A percentile compares a stretch with the other conserved stretches of the same genome.
phyloP scores from a whole-genome alignment of 2,113 vertebrate genomes.

The Osmerus mordax region DNA sequence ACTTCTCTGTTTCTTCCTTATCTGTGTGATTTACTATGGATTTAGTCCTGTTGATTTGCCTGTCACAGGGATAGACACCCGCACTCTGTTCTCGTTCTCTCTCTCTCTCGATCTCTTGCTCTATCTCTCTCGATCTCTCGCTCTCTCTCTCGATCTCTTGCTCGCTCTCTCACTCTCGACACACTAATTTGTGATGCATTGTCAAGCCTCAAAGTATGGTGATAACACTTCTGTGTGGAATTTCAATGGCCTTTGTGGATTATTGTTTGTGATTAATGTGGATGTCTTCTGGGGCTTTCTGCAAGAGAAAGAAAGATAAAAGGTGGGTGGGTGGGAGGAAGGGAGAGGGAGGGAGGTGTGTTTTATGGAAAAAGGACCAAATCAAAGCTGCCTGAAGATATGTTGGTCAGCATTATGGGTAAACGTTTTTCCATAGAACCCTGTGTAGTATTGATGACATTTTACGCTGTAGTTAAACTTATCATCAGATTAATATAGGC shows the following conservation, averaged over 20 bases:
- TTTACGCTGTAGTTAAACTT: too few relatives aligned
- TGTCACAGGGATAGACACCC: conserved; percentile 5
- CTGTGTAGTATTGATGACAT: too few relatives aligned
- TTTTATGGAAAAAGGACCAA: too few relatives aligned
- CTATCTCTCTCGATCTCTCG: background rate
- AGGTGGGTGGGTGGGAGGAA: too few relatives aligned
- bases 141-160: background rate
- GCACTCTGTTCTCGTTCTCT: background rate
- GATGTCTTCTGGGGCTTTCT: too few relatives aligned
- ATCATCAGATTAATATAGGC: too few relatives aligned
- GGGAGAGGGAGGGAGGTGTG: background rate
- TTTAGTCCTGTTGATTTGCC: conserved; percentile 10
- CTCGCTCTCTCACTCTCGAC: background rate
- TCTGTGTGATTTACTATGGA: conserved; percentile 52
- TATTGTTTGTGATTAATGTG: conserved; percentile 35
- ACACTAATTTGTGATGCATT: background rate
- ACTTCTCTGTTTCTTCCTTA: conserved; percentile 44
- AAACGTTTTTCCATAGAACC: too few relatives aligned
- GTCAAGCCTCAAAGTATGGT: too few relatives aligned
- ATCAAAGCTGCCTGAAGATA: too few relatives aligned
- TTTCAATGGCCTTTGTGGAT: conserved; percentile 16
- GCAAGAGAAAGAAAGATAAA: background rate
- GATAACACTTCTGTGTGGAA: conserved; percentile 6
- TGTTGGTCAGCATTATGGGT: too few relatives aligned
- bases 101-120: background rate